Conservation (phyloP, 2,797 vertebrate genomes). For the Gallinago solitaria region DNA sequence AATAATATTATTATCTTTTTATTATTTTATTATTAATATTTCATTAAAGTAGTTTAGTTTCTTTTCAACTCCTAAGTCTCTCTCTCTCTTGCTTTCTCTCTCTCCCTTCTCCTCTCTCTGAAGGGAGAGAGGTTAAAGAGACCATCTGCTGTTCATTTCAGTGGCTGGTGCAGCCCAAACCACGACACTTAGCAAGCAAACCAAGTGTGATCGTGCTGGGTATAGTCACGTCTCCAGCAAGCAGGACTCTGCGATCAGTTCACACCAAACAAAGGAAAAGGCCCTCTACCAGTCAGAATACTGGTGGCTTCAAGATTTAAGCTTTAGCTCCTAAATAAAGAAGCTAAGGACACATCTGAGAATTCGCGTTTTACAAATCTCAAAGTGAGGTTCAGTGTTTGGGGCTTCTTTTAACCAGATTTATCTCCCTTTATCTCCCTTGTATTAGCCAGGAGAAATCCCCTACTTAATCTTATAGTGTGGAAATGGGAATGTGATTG, state of each 20-base stretch:
- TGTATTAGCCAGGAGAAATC: not conserved
- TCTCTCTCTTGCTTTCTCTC: not conserved
- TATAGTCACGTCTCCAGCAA: accelerated
- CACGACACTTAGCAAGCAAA: not conserved
- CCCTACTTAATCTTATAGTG: not conserved
- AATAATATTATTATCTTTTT: not conserved
- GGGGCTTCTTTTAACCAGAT: not conserved
- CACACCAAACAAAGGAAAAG: not conserved
- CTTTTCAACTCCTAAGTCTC: not conserved
- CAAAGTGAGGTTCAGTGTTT: not conserved
- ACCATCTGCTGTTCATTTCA: not conserved
- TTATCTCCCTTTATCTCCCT: not conserved
- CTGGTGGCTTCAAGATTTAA: not conserved
- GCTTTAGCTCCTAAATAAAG: not conserved
- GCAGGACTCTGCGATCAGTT: not conserved
- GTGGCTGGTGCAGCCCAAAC: not conserved
- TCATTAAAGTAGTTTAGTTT: not conserved
- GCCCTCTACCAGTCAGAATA: not conserved
- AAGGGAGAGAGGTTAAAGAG: not conserved
- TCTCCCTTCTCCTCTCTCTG: not conserved
- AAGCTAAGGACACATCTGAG: not conserved
- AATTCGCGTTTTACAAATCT: not conserved
- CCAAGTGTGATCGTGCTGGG: not conserved
- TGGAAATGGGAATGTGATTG: not conserved
- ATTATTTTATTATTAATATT: not conserved